Percentiles rank a stretch among this genome's conserved stretches.
Conservation (phyloP, 2,888 invertebrate genomes). For the Corbicula japonica region DNA sequence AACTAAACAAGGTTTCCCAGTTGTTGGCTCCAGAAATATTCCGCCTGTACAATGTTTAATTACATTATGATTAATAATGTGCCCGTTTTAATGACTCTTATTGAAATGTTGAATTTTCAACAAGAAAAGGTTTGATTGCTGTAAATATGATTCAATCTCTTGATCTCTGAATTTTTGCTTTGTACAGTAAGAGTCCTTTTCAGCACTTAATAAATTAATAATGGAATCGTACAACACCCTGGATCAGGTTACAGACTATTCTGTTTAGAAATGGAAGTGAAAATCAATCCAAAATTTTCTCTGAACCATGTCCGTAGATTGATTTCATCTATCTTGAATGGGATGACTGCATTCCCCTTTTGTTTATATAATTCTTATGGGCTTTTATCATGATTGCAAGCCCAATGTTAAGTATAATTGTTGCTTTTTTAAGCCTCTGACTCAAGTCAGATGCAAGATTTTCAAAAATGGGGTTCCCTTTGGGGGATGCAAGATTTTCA, state of each 20-base stretch:
- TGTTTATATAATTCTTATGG: no score
- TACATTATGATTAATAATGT: conserved; percentile 30
- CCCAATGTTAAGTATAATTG: no score
- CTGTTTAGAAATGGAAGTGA: conserved; percentile 38
- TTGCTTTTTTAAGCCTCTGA: no score
- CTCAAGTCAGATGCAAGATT: no score
- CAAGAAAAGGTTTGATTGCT: conserved; percentile 25
- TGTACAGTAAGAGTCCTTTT: conserved; percentile 8
- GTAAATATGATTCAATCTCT: conserved; percentile 36
- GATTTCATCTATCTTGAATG: no score
- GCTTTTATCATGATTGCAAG: no score
- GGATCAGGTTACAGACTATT: conserved; percentile 53
- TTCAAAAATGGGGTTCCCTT: no score
- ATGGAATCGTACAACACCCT: conserved; percentile 45
- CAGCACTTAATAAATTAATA: conserved; percentile 48
- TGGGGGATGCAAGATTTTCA: no score
- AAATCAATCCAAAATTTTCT: conserved; percentile 52
- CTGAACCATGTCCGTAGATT: no score
- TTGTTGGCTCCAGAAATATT: conserved; percentile 34
- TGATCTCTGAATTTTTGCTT: conserved; percentile 17
- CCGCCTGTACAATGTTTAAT: conserved; percentile 28
- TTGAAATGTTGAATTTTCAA: conserved; percentile 21
- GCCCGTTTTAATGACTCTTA: conserved; percentile 25
- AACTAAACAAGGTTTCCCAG: conserved; percentile 7
- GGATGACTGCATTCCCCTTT: no score